Evolutionary conservation across 2,113 vertebrate genomes (phyloP).

Genomic region (Hippocampus guttulatus): DNA sequence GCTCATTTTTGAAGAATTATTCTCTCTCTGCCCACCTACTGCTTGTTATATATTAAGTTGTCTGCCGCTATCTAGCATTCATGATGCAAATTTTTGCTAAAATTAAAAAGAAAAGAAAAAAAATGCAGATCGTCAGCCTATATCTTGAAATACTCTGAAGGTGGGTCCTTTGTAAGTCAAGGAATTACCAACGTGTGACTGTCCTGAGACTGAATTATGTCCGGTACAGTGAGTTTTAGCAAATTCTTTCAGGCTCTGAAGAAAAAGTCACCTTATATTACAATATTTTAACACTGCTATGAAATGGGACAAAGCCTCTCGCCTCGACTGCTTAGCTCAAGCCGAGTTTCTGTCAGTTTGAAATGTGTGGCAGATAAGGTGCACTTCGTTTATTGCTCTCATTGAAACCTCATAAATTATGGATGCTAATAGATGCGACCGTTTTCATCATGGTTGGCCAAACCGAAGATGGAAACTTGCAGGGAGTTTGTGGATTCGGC

Average conservation of each 20-base stretch:
- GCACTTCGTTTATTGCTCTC: conserved; percentile 52
- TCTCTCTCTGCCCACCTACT: too few relatives aligned
- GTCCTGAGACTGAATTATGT: not conserved
- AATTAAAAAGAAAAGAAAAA: too few relatives aligned
- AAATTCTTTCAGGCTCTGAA: conserved; percentile 46
- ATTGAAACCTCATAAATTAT: conserved; percentile 62
- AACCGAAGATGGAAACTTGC: conserved; percentile 16
- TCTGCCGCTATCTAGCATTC: too few relatives aligned
- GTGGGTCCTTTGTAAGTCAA: too few relatives aligned
- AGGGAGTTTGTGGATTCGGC: not conserved
- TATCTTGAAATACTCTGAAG: too few relatives aligned
- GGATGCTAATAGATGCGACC: conserved; percentile 52
- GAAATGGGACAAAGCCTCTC: conserved; percentile 7
- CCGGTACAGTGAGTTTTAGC: not conserved
- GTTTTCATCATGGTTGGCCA: conserved; percentile 59
- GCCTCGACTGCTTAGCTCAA: conserved; percentile 22
- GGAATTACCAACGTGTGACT: too few relatives aligned
- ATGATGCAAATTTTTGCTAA: too few relatives aligned
- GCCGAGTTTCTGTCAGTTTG: conserved; percentile 51
- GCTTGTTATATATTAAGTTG: too few relatives aligned
- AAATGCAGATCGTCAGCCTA: too few relatives aligned
- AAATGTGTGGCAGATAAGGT: conserved; percentile 39
- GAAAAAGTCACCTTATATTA: not conserved
- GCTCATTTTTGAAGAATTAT: too few relatives aligned
- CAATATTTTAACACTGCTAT: too few relatives aligned